Base-by-base conservation (phyloP, 2,888 invertebrate genomes). In the Trissolcus japonicus region DNA sequence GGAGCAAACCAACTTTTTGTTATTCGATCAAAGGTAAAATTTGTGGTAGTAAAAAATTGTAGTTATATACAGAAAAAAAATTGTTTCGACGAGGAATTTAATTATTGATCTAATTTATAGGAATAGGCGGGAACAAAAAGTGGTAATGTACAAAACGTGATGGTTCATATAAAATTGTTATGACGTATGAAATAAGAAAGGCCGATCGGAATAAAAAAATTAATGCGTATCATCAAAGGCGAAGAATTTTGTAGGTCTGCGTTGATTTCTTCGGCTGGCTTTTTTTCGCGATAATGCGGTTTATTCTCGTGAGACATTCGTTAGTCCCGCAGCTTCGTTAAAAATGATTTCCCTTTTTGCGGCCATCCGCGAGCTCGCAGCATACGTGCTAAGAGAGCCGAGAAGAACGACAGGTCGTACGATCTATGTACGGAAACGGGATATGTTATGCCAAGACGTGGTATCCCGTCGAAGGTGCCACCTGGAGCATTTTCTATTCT, bases 361-460 rank as follows among this genome's bases (percentile, higher is more conserved):
- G 67, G 65, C 78, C 63, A 66, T 74, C 65, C 67, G 68, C 60
- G 55, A 68, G 74, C 68, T 79, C 68, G 65, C 76, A 76, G 80
- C 71, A 74, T 80, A 11, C 76, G 73, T 62, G 75, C 57, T 74
- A 68, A 68, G 62, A 54, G 68, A 65, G 21, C 63, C 54, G 75
- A 73, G 71, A 71, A 74, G 62, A 78, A 63, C 59, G 77, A 73
- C 75, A 74, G 72, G 65, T 71, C 77, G 74, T 72, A 71, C 79
- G 79, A 83, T 84, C 85, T 85, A 85, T 85, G 83, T 85, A 85
- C 83, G 85, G 83, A 82, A 83, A 82, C 81, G 83, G 81, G 84
- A 83, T 83, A 83, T 80, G 65, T 80, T 78, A 74, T 68, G 75
- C 75, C 61, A 62, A 63, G 72, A 75, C 51, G 73, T 57, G 73